Conservation (phyloP, 92 coral and sea anemone genomes). For the Zoanthus gigantus region DNA sequence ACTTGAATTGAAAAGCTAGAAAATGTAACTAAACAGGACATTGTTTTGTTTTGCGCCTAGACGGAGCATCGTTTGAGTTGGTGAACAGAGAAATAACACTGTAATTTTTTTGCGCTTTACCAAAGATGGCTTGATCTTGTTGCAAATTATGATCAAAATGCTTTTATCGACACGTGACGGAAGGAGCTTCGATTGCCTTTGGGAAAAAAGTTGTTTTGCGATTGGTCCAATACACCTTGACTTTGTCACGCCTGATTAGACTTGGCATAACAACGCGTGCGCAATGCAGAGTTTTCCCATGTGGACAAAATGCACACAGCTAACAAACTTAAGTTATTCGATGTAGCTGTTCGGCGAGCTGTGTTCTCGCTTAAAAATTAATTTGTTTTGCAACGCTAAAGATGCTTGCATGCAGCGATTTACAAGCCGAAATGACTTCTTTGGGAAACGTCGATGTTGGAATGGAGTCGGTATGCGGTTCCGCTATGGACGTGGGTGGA, state of each 20-base stretch:
- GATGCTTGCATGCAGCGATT: background rate
- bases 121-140: background rate
- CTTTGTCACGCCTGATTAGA: conserved; percentile 23
- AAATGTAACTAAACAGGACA: no score
- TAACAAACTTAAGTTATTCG: conserved; percentile 14
- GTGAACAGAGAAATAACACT: no score
- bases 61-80: no score
- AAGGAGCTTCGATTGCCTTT: background rate
- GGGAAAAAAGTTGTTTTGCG: conserved; percentile 16
- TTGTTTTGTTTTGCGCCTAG: no score
- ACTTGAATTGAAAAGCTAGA: no score
- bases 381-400: background rate
- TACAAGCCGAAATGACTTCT: conserved; percentile 7
- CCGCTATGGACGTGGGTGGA: conserved; percentile 21
- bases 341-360: conserved; percentile 26
- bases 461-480: conserved; percentile 19
- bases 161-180: conserved; percentile 32
- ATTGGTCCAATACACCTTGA: conserved; percentile 39
- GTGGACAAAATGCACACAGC: conserved; percentile 48
- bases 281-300: conserved; percentile 28
- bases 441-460: conserved; percentile 15
- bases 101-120: background rate
- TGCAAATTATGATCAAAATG: conserved; percentile 16
- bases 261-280: conserved; percentile 30
- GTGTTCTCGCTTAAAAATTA: background rate